phyloP scores from a whole-genome alignment of 2,888 invertebrate species.

The Neoaliturus tenellus region DNA sequence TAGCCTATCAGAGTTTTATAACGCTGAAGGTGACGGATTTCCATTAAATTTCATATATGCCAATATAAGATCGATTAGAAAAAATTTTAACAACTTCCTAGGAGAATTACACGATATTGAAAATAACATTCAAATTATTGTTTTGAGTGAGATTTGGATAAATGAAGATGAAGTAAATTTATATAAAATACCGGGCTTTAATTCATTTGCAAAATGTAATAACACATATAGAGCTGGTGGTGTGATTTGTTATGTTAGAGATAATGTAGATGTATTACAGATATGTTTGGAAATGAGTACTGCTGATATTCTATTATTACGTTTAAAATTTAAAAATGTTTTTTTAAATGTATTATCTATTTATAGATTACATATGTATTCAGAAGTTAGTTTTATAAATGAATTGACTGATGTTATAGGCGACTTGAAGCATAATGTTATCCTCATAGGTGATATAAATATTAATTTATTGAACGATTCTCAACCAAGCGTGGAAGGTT shows the following conservation, averaged over 20 bases:
- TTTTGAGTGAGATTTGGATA: constrained; percentile 14
- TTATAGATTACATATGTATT: background rate
- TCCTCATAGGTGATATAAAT: background rate
- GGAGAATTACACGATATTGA: background rate
- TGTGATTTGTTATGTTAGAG: background rate
- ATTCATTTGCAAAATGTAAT: background rate
- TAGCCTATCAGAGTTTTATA: background rate
- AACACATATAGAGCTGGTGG: constrained; percentile 6
- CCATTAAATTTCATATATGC: background rate
- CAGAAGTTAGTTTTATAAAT: background rate
- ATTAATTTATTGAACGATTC: background rate
- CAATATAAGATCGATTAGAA: background rate
- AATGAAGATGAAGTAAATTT: background rate
- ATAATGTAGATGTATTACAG: background rate
- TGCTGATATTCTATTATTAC: background rate
- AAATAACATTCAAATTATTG: background rate
- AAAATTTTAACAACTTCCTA: constrained; percentile 14
- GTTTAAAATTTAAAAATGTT: background rate
- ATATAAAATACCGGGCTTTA: constrained; percentile 18
- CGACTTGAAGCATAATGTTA: background rate
- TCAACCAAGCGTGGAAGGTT: background rate
- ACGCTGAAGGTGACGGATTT: background rate
- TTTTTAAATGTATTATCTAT: background rate
- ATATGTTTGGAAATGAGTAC: background rate
- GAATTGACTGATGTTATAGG: background rate